Evolutionary conservation across 1,140 invertebrate genomes (phyloP), one percentile per base, ranked within the genome.

Genomic region (Matsumurasca onukii): DNA sequence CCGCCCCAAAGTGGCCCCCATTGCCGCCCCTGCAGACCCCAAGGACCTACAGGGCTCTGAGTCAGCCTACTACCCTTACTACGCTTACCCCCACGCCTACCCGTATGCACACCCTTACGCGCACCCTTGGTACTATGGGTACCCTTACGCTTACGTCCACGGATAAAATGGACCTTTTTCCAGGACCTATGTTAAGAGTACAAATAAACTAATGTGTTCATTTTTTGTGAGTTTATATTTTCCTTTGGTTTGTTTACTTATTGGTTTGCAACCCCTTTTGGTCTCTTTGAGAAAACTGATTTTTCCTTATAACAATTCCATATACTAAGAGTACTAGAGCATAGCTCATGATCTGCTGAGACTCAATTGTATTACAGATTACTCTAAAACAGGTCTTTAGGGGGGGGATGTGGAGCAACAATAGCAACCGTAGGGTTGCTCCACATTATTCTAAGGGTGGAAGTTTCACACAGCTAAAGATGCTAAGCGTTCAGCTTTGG

Each of bases 91-190:
- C n/a, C 24, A 51, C 49, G n/a, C 5, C 49, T 12, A 20, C 49
- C 49, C 49, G 17, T 51, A 51, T 22, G n/a, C n/a, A n/a, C 24
- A 51, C 49, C 49, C 49, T 22, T 51, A 51, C 49, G n/a, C n/a
- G 17, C n/a, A 51, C 17, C 3, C 49, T 3, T 51, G 24, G 17
- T 51, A 51, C 49, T n/a, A 3, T 20, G 49, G 49, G 5, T 51
- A 51, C 39, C 39, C 39, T 45, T 45, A 45, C 39, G 39, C n/a
- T 45, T 9, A n/a, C n/a, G n/a, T n/a, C n/a, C n/a, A n/a, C n/a
- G n/a, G n/a, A n/a, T n/a, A n/a, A n/a, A n/a, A n/a, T n/a, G n/a
- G n/a, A n/a, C n/a, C n/a, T n/a, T n/a, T 45, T 45, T 12, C 49
- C 49, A 17, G 5, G n/a, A 51, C n/a, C 17, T 51, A 17, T 51